Evolutionary conservation across 2,113 vertebrate species (phyloP).

Genomic region (Trichomycterus rosablanca): DNA sequence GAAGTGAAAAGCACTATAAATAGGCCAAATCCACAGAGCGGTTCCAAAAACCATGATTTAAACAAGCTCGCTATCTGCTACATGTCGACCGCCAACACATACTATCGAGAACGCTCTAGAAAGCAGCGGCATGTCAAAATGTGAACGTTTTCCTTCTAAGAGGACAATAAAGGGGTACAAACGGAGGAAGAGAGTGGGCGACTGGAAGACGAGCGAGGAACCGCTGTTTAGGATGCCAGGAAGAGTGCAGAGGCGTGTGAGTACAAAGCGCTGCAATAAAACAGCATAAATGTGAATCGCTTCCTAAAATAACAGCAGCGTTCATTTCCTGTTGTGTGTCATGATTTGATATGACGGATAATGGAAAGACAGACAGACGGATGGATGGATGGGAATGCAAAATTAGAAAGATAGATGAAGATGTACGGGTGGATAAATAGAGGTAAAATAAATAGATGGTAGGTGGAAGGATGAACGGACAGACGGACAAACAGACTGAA

Average conservation of each 20-base stretch:
- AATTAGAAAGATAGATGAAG: no score
- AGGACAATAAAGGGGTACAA: neutral
- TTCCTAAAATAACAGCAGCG: neutral
- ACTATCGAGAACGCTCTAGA: neutral
- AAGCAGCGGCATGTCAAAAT: neutral
- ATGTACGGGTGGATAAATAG: no score
- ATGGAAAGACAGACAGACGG: neutral
- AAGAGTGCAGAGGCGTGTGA: no score
- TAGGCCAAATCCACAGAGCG: slow-evolving; percentile 24
- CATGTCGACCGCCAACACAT: slow-evolving; percentile 10
- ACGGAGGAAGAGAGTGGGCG: no score
- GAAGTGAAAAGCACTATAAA: slow-evolving; percentile 4
- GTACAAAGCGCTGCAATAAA: no score
- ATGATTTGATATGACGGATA: no score
- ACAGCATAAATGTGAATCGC: no score
- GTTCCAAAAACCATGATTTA: slow-evolving; percentile 23
- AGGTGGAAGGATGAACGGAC: no score
- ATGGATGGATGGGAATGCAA: neutral
- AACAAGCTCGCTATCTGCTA: slow-evolving; percentile 18
- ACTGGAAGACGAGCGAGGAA: neutral
- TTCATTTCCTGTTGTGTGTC: neutral
- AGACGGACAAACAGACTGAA: no score
- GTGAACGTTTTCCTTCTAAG: no score
- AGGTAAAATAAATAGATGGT: no score
- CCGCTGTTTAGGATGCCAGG: neutral